These are phyloP conservation scores for Romanogobio albipinnatus DNA, from an alignment of 2,113 vertebrate genomes.

Conservation along the genomic window DNA sequence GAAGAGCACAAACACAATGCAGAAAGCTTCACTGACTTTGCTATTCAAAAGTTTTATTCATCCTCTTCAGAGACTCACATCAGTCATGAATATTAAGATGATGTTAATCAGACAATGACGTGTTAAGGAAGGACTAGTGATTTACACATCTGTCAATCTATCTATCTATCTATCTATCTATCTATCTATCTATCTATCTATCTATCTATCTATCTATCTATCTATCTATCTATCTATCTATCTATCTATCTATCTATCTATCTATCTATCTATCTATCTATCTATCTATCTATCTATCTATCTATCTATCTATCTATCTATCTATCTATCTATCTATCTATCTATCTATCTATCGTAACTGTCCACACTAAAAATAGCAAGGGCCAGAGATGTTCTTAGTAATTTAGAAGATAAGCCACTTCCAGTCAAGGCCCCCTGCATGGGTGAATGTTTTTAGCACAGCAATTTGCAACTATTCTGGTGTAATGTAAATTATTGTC, in stretches of 20 bases:
- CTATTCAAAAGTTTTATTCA: conserved; percentile 56
- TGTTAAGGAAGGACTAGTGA: conserved; percentile 34
- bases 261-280: conserved; percentile 5
- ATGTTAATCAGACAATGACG: conserved; percentile 44
- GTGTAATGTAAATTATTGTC: conserved; percentile 43
- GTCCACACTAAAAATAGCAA: neutral
- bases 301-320: neutral
- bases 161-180: neutral
- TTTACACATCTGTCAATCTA: neutral
- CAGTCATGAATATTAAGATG: conserved; percentile 53
- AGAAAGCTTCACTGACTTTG: conserved; percentile 20
- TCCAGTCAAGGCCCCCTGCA: neutral
- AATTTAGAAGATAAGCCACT: neutral
- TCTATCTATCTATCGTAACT: neutral
- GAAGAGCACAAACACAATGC: conserved; percentile 41
- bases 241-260: neutral
- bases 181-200: conserved; percentile 1
- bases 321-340: neutral
- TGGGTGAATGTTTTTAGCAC: conserved; percentile 2
- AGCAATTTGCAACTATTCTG: conserved; percentile 1
- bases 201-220: neutral
- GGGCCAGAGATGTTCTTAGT: neutral
- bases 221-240: neutral
- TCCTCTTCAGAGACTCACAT: conserved; percentile 43
- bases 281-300: neutral